Evolutionary conservation across 2,797 vertebrate genomes (phyloP).

Genomic region (Sebastes umbrosus): DNA sequence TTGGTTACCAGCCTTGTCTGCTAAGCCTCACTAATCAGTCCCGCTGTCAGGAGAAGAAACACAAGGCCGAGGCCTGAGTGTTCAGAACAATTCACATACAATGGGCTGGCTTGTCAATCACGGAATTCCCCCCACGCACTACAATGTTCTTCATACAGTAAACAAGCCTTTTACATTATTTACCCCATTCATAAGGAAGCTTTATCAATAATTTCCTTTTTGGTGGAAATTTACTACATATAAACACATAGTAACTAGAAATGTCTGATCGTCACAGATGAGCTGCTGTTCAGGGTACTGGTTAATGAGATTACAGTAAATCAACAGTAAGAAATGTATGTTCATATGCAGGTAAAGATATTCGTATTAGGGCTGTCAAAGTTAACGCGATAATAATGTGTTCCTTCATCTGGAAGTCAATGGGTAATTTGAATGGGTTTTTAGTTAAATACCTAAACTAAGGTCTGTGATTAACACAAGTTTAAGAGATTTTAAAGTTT

Average conservation of each 20-base stretch:
- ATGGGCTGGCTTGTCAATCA: slow-evolving; percentile 12
- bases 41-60: slow-evolving; percentile 42
- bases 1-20: slow-evolving; percentile 70
- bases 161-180: not conserved
- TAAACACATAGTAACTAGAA: not conserved
- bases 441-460: not conserved
- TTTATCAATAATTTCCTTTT: not conserved
- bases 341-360: not conserved
- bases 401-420: no score
- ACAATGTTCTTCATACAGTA: not conserved
- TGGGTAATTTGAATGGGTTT: no score
- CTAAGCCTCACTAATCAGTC: slow-evolving; percentile 57
- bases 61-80: slow-evolving; percentile 8
- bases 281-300: not conserved
- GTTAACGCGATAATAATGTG: no score
- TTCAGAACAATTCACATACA: slow-evolving; percentile 9
- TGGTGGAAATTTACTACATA: not conserved
- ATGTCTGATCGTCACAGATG: not conserved
- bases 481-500: not conserved
- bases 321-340: not conserved
- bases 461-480: not conserved
- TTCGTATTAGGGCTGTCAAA: not conserved
- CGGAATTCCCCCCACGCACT: not conserved
- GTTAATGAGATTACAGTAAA: not conserved
- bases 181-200: not conserved